Percentiles rank a stretch among this genome's conserved stretches.
phyloP scores from a whole-genome alignment of 2,113 vertebrate genomes.

The Ophthalmolycus amberensis region DNA sequence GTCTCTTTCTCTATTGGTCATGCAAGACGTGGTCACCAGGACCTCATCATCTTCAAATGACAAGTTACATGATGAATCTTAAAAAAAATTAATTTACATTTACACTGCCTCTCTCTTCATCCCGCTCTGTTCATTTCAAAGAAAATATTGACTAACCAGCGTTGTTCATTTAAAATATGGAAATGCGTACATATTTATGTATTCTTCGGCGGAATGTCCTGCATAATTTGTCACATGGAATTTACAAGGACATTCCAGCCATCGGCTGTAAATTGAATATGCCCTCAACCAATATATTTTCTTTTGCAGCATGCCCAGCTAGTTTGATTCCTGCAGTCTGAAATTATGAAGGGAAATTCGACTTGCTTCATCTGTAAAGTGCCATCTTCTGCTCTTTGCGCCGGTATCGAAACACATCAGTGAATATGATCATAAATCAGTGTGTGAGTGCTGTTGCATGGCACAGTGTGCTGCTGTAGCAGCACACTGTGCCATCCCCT shows the following conservation, averaged over 20 bases:
- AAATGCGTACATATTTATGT: conserved; percentile 62
- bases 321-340: conserved; percentile 39
- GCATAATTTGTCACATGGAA: conserved; percentile 67
- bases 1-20: conserved; percentile 35
- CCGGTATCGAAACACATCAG: conserved; percentile 71
- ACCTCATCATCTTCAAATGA: conserved; percentile 61
- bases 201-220: conserved; percentile 38
- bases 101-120: conserved; percentile 21
- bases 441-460: conserved; percentile 60
- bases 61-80: conserved; percentile 66
- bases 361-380: conserved; percentile 65
- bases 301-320: conserved; percentile 35
- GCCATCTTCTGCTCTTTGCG: conserved; percentile 72
- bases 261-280: conserved; percentile 59
- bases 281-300: conserved; percentile 48
- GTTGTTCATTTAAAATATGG: conserved; percentile 59
- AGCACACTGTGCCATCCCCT: conserved; percentile 74
- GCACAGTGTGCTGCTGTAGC: conserved; percentile 68
- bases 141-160: conserved; percentile 51
- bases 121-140: conserved; percentile 50
- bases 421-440: conserved; percentile 72
- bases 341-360: conserved; percentile 52
- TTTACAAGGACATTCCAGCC: conserved; percentile 63
- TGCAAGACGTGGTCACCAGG: conserved; percentile 49
- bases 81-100: conserved; percentile 49